A percentile compares a stretch with the other conserved stretches of the same genome.
phyloP scores from a whole-genome alignment of 2,797 vertebrate species.

The Nannoperca australis region DNA sequence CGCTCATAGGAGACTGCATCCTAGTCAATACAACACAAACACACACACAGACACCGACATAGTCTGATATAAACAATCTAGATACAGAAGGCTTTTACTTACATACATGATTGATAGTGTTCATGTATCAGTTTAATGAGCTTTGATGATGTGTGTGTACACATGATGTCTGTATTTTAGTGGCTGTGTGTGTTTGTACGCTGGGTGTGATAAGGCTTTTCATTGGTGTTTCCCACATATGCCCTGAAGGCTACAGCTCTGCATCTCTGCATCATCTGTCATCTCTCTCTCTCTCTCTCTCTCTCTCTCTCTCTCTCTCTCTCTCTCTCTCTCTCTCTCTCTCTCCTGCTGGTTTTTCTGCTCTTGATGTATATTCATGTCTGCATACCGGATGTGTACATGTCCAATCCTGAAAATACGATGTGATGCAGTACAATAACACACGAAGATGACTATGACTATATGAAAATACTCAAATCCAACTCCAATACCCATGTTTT shows the following conservation, averaged over 20 bases:
- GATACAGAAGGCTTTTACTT: constrained; percentile 54
- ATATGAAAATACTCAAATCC: background rate
- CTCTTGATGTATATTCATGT: constrained; percentile 31
- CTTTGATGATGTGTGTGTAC: constrained; percentile 44
- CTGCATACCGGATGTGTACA: constrained; percentile 21
- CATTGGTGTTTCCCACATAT: constrained; percentile 76
- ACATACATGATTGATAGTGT: constrained; percentile 70
- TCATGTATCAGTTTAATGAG: constrained; percentile 73
- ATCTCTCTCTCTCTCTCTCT: constrained; percentile 40
- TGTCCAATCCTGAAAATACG: constrained; percentile 24
- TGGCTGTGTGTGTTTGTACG: constrained; percentile 29
- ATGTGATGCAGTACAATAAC: constrained; percentile 18
- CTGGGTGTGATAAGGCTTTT: constrained; percentile 74
- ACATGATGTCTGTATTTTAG: constrained; percentile 42
- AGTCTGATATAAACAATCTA: constrained; percentile 43
- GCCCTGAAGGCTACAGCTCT: constrained; percentile 74
- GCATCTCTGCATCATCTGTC: constrained; percentile 74
- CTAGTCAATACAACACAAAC: constrained; percentile 62
- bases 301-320: background rate
- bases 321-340: constrained; percentile 26
- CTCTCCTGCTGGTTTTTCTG: constrained; percentile 13
- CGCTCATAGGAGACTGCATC: constrained; percentile 66
- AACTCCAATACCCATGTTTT: background rate
- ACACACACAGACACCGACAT: constrained; percentile 10
- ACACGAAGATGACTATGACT: constrained; percentile 3